Evolutionary conservation across 2,113 vertebrate genomes (phyloP).

Genomic region (Urocynchramus pylzowi): DNA sequence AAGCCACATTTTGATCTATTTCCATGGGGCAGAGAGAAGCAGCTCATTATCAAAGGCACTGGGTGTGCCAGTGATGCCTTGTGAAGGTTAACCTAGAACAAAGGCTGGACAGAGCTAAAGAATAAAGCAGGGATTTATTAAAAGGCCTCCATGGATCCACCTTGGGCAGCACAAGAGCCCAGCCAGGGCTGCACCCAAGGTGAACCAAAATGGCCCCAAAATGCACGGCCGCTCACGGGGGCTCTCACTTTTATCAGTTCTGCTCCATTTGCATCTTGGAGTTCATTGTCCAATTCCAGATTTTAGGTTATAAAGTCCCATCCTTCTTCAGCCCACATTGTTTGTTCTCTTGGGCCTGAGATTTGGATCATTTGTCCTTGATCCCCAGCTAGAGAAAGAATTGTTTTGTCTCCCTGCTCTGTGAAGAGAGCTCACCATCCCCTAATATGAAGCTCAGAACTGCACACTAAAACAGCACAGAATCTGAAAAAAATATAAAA

Average conservation of each 20-base stretch:
- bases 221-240: too few species aligned
- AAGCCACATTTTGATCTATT: neutral
- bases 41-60: neutral
- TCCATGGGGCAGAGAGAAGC: neutral
- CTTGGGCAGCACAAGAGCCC: neutral
- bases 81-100: neutral
- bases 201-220: neutral
- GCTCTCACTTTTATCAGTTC: too few species aligned
- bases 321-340: too few species aligned
- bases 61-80: neutral
- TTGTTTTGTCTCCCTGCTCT: neutral
- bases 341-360: too few species aligned
- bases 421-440: neutral
- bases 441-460: fast-evolving
- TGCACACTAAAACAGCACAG: neutral
- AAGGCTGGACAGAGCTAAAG: neutral
- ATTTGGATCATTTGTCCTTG: too few species aligned
- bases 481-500: neutral
- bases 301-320: too few species aligned
- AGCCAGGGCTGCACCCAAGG: neutral
- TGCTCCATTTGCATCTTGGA: too few species aligned
- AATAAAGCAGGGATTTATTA: neutral
- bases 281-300: too few species aligned
- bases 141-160: neutral
- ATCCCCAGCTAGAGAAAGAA: neutral